Base-by-base conservation (phyloP, 2,888 invertebrate species). In the Dromius quadrimaculatus region DNA sequence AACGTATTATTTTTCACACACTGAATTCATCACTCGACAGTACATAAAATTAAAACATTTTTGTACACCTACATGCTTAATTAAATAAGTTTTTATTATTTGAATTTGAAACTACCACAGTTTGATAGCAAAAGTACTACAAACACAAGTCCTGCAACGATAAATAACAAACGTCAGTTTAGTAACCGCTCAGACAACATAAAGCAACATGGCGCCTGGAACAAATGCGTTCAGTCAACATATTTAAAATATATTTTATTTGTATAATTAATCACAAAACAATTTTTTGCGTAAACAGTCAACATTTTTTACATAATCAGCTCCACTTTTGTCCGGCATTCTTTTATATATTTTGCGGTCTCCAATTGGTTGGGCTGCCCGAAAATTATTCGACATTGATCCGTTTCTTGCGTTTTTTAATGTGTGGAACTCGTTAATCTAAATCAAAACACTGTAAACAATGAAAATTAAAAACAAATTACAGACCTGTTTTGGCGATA, bases 401-500 rank as follows among this genome's bases (percentile, higher is more conserved):
- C 86, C 84, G 2, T 81, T 81, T 77, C 87, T 87, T 76, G 87
- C 83, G 74, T 87, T 87, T 75, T 87, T 87, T n/a, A 88, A 88
- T 47, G 91, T 84, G 66, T 89, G 84, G 83, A 89, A 89, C 79
- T 85, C 86, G 76, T 85, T 85, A 84, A 89, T 86, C 88, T 89
- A 81, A 9, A 79, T 69, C 45, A 62, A 70, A 65, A 65, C 13
- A 17, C 45, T 45, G 6, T 17, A 47, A 5, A 47, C 5, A 19
- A n/a, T n/a, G n/a, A n/a, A n/a, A n/a, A n/a, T n/a, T n/a, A n/a
- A n/a, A n/a, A n/a, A n/a, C n/a, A n/a, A n/a, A 6, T 22, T 47
- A 15, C 36, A 36, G 23, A 91, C 92, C 86, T 92, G 92, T 78
- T 85, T 85, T 38, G 88, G 88, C 0, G 92, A 91, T 76, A 93